Conservation (phyloP, 2,797 vertebrate genomes). For the Platyrinchus mystaceus region DNA sequence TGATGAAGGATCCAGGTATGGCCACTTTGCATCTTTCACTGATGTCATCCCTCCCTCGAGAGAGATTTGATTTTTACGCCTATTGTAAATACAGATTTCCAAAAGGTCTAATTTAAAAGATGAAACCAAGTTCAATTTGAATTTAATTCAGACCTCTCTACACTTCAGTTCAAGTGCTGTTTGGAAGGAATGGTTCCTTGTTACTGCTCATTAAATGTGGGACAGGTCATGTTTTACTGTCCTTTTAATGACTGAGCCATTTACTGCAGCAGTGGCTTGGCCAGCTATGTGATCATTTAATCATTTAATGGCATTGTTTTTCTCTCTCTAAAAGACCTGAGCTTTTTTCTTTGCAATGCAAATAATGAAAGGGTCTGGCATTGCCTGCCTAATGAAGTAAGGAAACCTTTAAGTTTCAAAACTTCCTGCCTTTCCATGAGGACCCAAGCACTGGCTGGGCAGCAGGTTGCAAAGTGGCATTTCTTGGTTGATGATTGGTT, state of each 20-base stretch:
- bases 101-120: constrained; percentile 45
- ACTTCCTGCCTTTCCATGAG: not conserved
- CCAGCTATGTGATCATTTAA: constrained; percentile 30
- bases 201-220: constrained; percentile 50
- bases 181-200: constrained; percentile 37
- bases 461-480: not conserved
- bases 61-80: not conserved
- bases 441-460: not conserved
- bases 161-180: constrained; percentile 30
- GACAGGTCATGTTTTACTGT: constrained; percentile 57
- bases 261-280: not conserved
- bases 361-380: not conserved
- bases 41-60: not conserved
- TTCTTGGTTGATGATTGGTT: not conserved
- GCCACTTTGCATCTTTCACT: not conserved
- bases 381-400: constrained; percentile 18
- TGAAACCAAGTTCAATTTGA: constrained; percentile 41
- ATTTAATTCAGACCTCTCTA: constrained; percentile 41
- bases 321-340: constrained; percentile 11
- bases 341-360: constrained; percentile 9
- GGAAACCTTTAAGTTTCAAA: not conserved
- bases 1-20: not conserved
- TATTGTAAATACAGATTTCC: constrained; percentile 11
- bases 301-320: constrained; percentile 51
- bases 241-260: constrained; percentile 48